Evolutionary conservation across 1,140 invertebrate species (phyloP), one percentile per base, ranked within the genome.

Genomic region (Drosophila tristis): DNA sequence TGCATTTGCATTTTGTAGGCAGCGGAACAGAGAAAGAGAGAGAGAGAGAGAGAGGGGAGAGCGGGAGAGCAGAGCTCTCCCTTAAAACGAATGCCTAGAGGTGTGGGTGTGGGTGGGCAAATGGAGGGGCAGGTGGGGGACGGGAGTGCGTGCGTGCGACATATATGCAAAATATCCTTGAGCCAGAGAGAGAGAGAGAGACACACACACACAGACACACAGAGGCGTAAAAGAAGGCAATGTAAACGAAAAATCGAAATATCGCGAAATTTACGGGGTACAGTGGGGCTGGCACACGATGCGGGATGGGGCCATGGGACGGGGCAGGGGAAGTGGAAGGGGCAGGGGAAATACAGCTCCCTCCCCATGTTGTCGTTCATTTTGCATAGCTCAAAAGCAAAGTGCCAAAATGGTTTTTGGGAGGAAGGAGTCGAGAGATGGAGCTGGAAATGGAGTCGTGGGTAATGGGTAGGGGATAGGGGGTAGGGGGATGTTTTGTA

Each of bases 1-100:
- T 87, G 84, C 82, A 87, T 87, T 87, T 86, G 78, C 82, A 87
- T 86, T 86, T 87, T 81, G 78, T 78, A 77, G 77, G 81, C 80
- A 80, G 81, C 67, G 70, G 43, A 44, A 53, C 56, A 35, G 54
- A 11, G 7, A 43, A 3, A 4, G 11, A 4, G 35, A 13, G 3
- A 39, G 35, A 39, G 35, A 39, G 11, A 13, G 35, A 5, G 9
- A 35, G 9, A 1, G 35, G 35, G 13, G 11, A 13, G 35, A 5
- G 9, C 11, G 9, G 4, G 35, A 39, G 11, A 39, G 35, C 35
- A 39, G 11, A 13, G 11, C 11, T 39, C 35, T 13, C 35, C 11
- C 35, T 39, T 39, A 45, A 74, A 56, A 51, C 48, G 56, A 54
- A 67, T 58, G 62, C 62, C 55, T 60, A 59, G 6, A 26, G 45